phyloP scores from a whole-genome alignment of 2,113 vertebrate genomes.

The Eupsittula cactorum region DNA sequence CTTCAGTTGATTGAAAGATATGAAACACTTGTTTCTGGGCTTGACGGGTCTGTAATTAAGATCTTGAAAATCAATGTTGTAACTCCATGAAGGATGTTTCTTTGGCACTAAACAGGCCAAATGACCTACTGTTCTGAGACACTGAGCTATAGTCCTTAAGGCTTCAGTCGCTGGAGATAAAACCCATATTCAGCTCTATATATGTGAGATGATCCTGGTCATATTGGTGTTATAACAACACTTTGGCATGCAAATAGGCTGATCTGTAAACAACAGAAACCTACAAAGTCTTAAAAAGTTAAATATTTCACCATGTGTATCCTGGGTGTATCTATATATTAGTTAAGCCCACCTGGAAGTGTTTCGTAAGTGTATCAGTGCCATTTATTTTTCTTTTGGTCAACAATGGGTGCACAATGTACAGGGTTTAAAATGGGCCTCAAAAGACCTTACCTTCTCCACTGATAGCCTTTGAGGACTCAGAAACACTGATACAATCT shows the following conservation, averaged over 20 bases:
- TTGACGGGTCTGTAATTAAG: slow-evolving; percentile 33
- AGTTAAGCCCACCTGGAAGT: not conserved
- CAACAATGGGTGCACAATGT: not conserved
- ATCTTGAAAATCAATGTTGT: slow-evolving; percentile 37
- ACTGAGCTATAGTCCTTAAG: not conserved
- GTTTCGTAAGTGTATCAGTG: not conserved
- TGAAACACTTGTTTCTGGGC: not conserved
- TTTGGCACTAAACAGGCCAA: not conserved
- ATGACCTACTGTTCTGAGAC: not conserved
- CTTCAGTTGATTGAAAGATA: slow-evolving; percentile 55
- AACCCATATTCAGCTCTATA: not conserved
- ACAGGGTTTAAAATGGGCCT: not conserved
- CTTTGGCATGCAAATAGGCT: not conserved
- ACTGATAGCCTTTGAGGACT: not conserved
- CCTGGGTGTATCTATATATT: not conserved
- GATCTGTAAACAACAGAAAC: not conserved
- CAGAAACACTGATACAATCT: not conserved
- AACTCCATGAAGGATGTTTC: not conserved
- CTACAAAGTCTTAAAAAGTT: not conserved
- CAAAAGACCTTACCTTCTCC: not conserved
- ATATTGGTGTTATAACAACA: not conserved
- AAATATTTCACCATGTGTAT: not conserved
- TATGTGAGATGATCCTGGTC: not conserved
- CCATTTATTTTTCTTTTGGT: not conserved
- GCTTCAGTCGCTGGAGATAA: not conserved